Conservation (phyloP, 2,113 vertebrate genomes). For the Oceanodroma tethys region DNA sequence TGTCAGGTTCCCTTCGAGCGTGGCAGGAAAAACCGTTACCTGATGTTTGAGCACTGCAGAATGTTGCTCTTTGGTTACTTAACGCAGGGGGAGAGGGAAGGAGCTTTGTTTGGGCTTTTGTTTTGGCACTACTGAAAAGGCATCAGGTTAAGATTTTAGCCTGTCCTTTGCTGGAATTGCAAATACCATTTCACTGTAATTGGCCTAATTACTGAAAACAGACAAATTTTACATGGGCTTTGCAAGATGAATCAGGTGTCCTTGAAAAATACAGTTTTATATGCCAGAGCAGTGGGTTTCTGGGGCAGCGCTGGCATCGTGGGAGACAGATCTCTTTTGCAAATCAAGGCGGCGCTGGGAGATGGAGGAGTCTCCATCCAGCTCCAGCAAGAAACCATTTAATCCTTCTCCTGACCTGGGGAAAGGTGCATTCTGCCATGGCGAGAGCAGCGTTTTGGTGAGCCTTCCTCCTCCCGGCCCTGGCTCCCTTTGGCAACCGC, state of each 20-base stretch:
- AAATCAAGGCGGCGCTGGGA: background rate
- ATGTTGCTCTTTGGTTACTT: background rate
- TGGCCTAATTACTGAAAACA: conserved; percentile 1
- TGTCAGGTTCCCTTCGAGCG: background rate
- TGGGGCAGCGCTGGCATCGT: background rate
- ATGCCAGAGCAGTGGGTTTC: conserved; percentile 1
- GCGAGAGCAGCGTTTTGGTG: background rate
- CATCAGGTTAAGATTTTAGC: background rate
- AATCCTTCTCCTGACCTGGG: background rate
- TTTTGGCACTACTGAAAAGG: background rate
- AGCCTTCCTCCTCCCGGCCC: background rate
- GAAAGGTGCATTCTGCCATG: background rate
- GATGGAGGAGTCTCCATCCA: background rate
- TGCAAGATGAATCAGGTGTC: background rate
- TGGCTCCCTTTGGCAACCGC: background rate
- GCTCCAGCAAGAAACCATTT: background rate
- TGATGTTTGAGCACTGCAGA: background rate
- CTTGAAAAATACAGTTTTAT: background rate
- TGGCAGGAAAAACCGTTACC: background rate
- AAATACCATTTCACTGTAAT: background rate
- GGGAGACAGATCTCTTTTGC: background rate
- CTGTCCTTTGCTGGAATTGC: background rate
- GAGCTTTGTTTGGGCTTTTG: background rate
- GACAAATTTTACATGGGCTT: background rate
- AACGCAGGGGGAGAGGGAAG: background rate